These are phyloP conservation scores for Temnothorax rugatulus DNA, from an alignment of 2,888 invertebrate genomes.

Conservation along the genomic window DNA sequence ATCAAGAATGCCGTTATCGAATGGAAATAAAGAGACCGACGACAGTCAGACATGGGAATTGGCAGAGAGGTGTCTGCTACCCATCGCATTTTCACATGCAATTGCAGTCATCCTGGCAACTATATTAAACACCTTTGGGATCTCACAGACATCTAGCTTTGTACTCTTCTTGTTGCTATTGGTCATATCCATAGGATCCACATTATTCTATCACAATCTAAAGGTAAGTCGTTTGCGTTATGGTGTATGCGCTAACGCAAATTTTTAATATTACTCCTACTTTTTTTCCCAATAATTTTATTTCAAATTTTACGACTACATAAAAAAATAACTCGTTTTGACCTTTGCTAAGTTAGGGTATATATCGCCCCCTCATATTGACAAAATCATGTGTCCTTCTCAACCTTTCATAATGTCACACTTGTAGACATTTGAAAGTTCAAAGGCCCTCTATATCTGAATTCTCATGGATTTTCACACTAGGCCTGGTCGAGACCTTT, in stretches of 20 bases:
- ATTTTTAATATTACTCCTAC: neutral
- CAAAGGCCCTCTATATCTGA: conserved; percentile 59
- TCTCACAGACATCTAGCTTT: conserved; percentile 92
- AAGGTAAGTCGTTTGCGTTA: conserved; percentile 89
- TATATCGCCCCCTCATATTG: neutral
- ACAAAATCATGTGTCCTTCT: conserved; percentile 23
- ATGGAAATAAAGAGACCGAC: conserved; percentile 82
- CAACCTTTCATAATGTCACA: conserved; percentile 60
- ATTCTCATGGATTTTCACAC: conserved; percentile 42
- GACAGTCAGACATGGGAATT: conserved; percentile 88
- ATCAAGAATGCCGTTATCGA: conserved; percentile 78
- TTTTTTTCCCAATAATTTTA: neutral
- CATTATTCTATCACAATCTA: conserved; percentile 94
- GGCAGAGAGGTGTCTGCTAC: conserved; percentile 91
- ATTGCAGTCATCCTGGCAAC: conserved; percentile 92
- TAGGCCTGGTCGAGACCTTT: conserved; percentile 35
- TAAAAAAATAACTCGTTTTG: neutral
- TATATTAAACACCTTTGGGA: conserved; percentile 90
- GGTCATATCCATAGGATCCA: conserved; percentile 91
- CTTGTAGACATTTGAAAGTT: conserved; percentile 59
- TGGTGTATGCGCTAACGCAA: neutral
- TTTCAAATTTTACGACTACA: conserved; percentile 1
- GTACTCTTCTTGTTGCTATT: conserved; percentile 92
- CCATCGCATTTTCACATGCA: conserved; percentile 93
- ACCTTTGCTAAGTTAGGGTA: conserved; percentile 6